A percentile compares a stretch with the other conserved stretches of the same genome.
These are phyloP conservation scores for Standfussiana lucernea DNA, from an alignment of 2,888 invertebrate species.

Conservation along the genomic window DNA sequence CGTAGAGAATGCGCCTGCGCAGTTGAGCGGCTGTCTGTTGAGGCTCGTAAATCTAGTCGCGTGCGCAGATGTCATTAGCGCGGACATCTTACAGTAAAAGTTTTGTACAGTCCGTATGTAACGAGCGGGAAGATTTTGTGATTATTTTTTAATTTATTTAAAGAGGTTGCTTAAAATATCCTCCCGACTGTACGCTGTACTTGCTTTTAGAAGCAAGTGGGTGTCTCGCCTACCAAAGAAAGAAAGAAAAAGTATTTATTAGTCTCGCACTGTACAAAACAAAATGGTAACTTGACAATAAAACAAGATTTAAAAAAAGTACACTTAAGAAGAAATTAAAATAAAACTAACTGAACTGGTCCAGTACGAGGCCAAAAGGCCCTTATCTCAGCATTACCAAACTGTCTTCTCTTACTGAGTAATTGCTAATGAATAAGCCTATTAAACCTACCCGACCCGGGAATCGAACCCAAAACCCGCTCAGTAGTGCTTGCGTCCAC, in stretches of 20 bases:
- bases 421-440: neutral
- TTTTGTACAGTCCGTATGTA: constrained; percentile 26
- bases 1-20: constrained; percentile 43
- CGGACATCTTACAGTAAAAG: constrained; percentile 47
- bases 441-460: neutral
- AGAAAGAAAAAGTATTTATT: no score
- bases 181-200: neutral
- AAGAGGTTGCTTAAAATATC: neutral
- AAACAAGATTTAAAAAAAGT: no score
- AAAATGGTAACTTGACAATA: no score
- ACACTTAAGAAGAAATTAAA: no score
- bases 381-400: no score
- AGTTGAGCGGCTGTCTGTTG: constrained; percentile 6
- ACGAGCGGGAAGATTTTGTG: neutral
- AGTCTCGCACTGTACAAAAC: no score
- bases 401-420: neutral
- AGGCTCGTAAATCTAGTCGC: constrained; percentile 47
- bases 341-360: no score
- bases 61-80: constrained; percentile 43
- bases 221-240: no score
- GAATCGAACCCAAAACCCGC: neutral
- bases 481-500: neutral
- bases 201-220: neutral
- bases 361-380: no score
- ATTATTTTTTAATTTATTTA: constrained; percentile 16